Conservation (phyloP, 2,113 vertebrate genomes). For the Choloepus hoffmanni region DNA sequence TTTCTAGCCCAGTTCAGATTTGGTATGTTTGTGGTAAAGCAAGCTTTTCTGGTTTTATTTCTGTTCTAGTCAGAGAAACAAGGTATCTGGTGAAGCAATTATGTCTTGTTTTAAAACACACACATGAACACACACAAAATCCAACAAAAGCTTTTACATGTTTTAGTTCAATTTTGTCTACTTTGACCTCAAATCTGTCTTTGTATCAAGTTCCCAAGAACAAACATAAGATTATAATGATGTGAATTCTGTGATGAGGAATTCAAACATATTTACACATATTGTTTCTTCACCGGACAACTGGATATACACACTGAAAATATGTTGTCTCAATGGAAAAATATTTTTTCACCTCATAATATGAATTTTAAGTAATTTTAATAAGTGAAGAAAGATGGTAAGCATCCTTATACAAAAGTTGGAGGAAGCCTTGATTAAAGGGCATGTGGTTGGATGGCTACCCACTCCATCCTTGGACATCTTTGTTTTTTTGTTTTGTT, state of each 20-base stretch:
- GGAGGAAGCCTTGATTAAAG: not conserved
- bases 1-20: not conserved
- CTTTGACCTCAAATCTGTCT: constrained; percentile 18
- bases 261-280: not conserved
- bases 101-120: constrained; percentile 10
- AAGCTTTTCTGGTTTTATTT: constrained; percentile 57
- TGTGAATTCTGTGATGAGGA: not conserved
- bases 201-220: constrained; percentile 9
- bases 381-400: not conserved
- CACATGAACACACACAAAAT: not conserved
- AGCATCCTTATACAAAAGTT: not conserved
- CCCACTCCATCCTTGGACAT: not conserved
- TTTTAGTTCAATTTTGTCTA: constrained; percentile 32
- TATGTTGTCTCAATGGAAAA: constrained; percentile 1
- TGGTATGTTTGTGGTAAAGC: constrained; percentile 1
- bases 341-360: not conserved
- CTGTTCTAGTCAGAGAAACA: constrained; percentile 39
- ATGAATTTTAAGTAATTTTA: constrained; percentile 54
- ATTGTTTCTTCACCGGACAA: constrained; percentile 20
- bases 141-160: not conserved
- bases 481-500: not conserved
- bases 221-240: constrained; percentile 21
- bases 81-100: not conserved
- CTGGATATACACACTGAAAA: not conserved
- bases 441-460: not conserved